Evolutionary conservation across 2,113 vertebrate species (phyloP), one percentile per base, ranked within the genome.

Genomic region (Forbesichthys agassizii): DNA sequence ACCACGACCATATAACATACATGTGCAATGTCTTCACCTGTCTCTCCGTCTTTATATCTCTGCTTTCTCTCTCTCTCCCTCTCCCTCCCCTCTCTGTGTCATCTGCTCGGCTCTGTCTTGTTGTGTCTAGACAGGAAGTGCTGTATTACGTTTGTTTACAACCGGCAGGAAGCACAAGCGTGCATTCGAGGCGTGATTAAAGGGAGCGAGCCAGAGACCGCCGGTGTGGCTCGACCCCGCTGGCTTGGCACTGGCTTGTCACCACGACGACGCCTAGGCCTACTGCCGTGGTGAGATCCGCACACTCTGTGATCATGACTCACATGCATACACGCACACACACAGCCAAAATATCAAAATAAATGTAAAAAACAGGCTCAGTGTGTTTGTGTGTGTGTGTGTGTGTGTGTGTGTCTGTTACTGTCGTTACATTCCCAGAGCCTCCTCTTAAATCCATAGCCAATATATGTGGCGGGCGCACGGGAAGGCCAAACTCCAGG

Each of bases 91-190:
- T 78, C 77, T 78, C 74, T 77, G 73, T 91, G 87, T 90, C 88
- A 88, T 86, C 83, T 86, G 89, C 82, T 83, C 78, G 93, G 90
- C 91, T 92, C 85, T 86, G 89, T 83, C 83, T 79, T 93, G 90
- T 92, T 92, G 85, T 92, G 93, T 93, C 93, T 93, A 93, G 93
- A 93, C 93, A 93, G 93, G 92, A 93, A 93, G 92, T 93, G 88
- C 93, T 92, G 89, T 85, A 93, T 93, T 93, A 93, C 88, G 84
- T 90, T 92, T 92, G 92, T 92, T 93, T 92, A 92, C 92, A 89
- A 88, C 92, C 90, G 92, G 89, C 90, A 92, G 90, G 91, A 93
- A 92, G 84, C 92, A 80, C 84, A 90, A 88, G 80, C 84, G 90
- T 84, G 89, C 90, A 89, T 87, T 87, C 36, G 89, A 85, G 85